Base-by-base conservation (phyloP, 2,113 vertebrate genomes). In the Aepyceros melampus region DNA sequence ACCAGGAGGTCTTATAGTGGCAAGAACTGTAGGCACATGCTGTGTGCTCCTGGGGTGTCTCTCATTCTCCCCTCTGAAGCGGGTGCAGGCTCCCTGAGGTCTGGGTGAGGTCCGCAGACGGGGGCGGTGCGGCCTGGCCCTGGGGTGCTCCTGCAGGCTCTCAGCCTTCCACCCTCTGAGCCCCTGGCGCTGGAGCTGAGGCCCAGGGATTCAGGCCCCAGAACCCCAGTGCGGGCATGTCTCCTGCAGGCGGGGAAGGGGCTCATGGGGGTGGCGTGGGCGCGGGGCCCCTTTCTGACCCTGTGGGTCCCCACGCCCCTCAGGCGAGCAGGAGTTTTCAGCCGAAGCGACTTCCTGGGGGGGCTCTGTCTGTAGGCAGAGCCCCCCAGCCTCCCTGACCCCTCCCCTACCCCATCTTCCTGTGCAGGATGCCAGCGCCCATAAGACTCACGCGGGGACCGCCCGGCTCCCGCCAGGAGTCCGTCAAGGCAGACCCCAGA, bases 1-100 rank as follows among this genome's bases (percentile, higher is more conserved):
- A 1, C n/a, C 2, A 27, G 21, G 62, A 45, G 74, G 31, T 11
- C 27, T 31, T 17, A 0, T 0, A 83, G 56, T 25, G 78, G 4
- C 5, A 31, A 25, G 27, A 49, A 1, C 19, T 4, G 15, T 2
- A 0, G 5, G 2, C 45, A 40, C 9, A 0, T 0, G 60, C 71
- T 29, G 12, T 10, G 4, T 7, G 27, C 6, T 1, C 17, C 29
- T 10, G 31, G 4, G 2, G 67, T 6, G 55, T 21, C 43, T 83
- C 51, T n/a, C 1, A 2, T 19, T 9, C 31, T 15, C 43, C 13
- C 3, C 56, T 7, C 2, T 0, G 11, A 1, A 2, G 45, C 0
- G 0, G 1, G 13, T 5, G 25, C 1, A 2, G 43, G 53, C 47
- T 27, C 53, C 89, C 85, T 1, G 45, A 40, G 31, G 3, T 12